Percentiles rank a stretch among this genome's conserved stretches.
Evolutionary conservation across 2,113 vertebrate species (phyloP).

Genomic region (Struthio camelus): DNA sequence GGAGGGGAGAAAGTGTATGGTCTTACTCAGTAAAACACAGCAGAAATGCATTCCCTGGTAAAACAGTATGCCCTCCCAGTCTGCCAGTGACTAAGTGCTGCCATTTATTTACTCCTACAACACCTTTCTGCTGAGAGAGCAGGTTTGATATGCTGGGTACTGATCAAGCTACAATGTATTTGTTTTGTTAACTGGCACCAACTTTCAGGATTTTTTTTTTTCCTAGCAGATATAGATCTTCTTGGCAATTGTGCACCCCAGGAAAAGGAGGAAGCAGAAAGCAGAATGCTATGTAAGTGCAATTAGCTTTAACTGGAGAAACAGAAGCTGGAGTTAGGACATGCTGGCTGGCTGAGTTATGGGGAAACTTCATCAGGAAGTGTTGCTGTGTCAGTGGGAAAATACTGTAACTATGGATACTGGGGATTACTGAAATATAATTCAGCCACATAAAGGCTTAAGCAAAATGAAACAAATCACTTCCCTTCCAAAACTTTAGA

Average conservation of each 20-base stretch:
- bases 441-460: conserved; percentile 52
- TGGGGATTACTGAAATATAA: conserved; percentile 59
- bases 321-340: conserved; percentile 42
- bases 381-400: conserved; percentile 53
- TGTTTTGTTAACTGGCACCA: conserved; percentile 54
- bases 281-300: background rate
- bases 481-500: conserved; percentile 58
- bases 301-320: conserved; percentile 55
- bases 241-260: conserved; percentile 26
- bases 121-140: conserved; percentile 26
- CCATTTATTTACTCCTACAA: conserved; percentile 14
- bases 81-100: background rate
- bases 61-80: conserved; percentile 36
- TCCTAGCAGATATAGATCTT: conserved; percentile 27
- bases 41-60: conserved; percentile 16
- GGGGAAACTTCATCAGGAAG: conserved; percentile 49
- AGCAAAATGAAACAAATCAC: conserved; percentile 67
- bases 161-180: conserved; percentile 42
- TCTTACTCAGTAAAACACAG: conserved; percentile 29
- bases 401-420: conserved; percentile 70
- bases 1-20: conserved; percentile 53
- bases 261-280: conserved; percentile 34
- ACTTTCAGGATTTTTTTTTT: background rate
- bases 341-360: conserved; percentile 51
- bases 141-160: background rate